These are phyloP conservation scores for Hydra vulgaris DNA, from an alignment of 30 jellyfish, hydroid and myxozoan genomes.

Conservation along the genomic window DNA sequence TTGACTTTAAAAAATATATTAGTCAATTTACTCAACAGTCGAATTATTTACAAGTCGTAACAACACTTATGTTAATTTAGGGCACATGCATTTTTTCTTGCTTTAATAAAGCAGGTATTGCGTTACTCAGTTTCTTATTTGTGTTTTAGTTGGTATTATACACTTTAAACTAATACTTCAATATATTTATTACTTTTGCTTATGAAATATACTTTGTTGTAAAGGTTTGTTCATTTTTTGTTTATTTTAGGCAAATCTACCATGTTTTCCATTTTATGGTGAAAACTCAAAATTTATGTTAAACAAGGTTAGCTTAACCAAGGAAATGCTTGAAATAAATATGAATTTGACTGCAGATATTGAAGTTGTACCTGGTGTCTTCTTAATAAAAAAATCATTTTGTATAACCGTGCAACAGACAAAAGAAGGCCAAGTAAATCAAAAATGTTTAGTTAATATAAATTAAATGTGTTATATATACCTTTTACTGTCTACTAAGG, in stretches of 20 bases:
- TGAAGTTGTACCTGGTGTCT: slow-evolving; percentile 12
- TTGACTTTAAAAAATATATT: too few species aligned
- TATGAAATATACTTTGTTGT: too few species aligned
- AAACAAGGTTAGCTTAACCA: slow-evolving; percentile 2
- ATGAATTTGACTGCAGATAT: slow-evolving; percentile 8
- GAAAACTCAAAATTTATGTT: not conserved
- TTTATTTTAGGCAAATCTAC: slow-evolving; percentile 3
- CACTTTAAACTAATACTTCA: too few species aligned
- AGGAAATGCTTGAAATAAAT: slow-evolving; percentile 2
- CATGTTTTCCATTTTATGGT: slow-evolving; percentile 14
- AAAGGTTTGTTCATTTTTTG: not conserved
- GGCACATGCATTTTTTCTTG: too few species aligned
- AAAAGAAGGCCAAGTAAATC: slow-evolving; percentile 11
- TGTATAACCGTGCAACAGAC: not conserved
- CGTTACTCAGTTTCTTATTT: too few species aligned
- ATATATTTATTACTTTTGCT: not conserved
- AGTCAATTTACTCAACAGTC: too few species aligned
- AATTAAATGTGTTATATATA: too few species aligned
- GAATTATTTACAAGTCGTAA: too few species aligned
- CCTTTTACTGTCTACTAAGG: too few species aligned
- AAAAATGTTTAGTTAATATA: slow-evolving; percentile 1
- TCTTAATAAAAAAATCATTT: slow-evolving; percentile 3
- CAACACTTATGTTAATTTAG: too few species aligned
- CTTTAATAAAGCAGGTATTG: too few species aligned
- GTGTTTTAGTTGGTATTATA: too few species aligned